A percentile compares a stretch with the other conserved stretches of the same genome.
These are phyloP conservation scores for Catharus ustulatus DNA, from an alignment of 2,797 vertebrate species.

Conservation along the genomic window DNA sequence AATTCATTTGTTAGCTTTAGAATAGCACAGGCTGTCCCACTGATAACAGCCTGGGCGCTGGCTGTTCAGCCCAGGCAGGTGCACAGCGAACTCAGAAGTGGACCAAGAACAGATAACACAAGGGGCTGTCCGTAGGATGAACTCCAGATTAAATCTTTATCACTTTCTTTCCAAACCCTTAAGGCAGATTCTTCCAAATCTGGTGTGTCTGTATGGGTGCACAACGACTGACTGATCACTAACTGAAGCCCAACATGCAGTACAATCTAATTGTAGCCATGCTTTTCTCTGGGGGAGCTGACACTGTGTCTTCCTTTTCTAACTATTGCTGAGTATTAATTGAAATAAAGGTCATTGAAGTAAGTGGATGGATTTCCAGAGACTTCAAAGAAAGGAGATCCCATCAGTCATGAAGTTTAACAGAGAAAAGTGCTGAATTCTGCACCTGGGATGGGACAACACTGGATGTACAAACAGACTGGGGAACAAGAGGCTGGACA, in stretches of 20 bases:
- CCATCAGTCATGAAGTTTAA: not conserved
- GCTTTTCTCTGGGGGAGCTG: not conserved
- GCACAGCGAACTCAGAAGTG: not conserved
- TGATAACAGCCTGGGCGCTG: constrained; percentile 35
- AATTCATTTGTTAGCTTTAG: constrained; percentile 73
- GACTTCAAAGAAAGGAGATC: not conserved
- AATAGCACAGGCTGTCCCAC: constrained; percentile 42
- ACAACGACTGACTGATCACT: not conserved
- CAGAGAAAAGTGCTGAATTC: not conserved
- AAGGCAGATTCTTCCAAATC: not conserved
- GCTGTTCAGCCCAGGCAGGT: constrained; percentile 58
- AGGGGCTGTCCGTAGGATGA: not conserved
- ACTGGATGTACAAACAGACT: not conserved
- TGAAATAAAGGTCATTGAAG: not conserved
- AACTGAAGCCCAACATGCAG: not conserved
- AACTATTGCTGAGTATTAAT: not conserved
- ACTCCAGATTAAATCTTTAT: not conserved
- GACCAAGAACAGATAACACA: not conserved
- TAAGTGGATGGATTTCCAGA: not conserved
- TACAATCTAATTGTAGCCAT: not conserved
- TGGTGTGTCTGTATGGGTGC: not conserved
- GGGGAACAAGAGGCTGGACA: not conserved
- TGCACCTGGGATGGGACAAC: not conserved
- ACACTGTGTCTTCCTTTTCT: not conserved
- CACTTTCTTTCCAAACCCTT: not conserved